A percentile compares a stretch with the other conserved stretches of the same genome.
These are phyloP conservation scores for Habropoda laboriosa DNA, from an alignment of 1,140 invertebrate genomes.

Conservation along the genomic window DNA sequence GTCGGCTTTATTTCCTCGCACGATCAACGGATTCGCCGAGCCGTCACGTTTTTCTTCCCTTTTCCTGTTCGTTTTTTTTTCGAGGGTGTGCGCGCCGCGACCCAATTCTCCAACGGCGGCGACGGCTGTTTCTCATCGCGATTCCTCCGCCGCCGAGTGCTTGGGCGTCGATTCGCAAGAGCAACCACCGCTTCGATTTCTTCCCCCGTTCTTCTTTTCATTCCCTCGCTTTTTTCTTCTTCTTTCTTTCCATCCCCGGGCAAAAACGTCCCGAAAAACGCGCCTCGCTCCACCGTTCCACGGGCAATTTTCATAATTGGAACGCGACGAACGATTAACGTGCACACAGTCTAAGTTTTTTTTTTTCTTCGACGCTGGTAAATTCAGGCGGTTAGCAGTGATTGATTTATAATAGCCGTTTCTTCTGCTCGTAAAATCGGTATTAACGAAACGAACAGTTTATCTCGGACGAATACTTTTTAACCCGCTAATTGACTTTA, in stretches of 20 bases:
- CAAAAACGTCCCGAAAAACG: not conserved
- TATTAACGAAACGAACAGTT: no score
- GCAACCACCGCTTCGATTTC: not conserved
- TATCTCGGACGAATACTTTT: not conserved
- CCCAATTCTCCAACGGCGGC: slow-evolving; percentile 11
- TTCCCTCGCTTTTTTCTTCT: not conserved
- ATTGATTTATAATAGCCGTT: no score
- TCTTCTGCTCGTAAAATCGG: no score
- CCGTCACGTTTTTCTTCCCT: not conserved
- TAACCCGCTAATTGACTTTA: not conserved
- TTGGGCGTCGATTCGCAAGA: not conserved
- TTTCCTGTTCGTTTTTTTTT: slow-evolving; percentile 31
- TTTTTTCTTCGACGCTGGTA: no score
- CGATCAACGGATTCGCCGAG: not conserved
- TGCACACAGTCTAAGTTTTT: not conserved
- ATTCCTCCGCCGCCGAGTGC: not conserved
- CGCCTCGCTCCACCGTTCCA: not conserved
- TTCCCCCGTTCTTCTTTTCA: not conserved
- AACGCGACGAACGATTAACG: not conserved
- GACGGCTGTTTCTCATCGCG: not conserved
- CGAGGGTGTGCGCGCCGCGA: not conserved
- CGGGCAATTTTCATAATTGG: not conserved
- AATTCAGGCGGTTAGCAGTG: no score
- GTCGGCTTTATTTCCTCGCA: not conserved
- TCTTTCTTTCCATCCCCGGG: not conserved